Base-by-base conservation (phyloP, 2,113 vertebrate genomes). In the Myrmecobius fasciatus region DNA sequence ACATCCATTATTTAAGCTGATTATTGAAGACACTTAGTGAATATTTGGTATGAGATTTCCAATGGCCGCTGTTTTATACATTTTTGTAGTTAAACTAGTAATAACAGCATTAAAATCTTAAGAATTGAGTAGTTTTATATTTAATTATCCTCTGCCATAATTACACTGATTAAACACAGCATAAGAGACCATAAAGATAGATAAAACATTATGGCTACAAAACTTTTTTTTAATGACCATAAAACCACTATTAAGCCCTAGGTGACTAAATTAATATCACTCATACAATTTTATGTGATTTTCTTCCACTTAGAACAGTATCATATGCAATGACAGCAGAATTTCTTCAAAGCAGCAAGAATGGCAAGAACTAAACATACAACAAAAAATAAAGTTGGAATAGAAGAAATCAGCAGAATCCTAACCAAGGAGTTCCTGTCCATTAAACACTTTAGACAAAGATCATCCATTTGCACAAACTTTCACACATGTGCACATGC, bases 211-310 rank as follows among this genome's bases (percentile, higher is more conserved):
- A 99, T 98, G 97, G 98, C 98, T 98, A 98, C 98, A 98, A 98
- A 98, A 98, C 95, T 98, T 98, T 98, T 98, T 95, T 97, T 97
- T 97, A 98, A 98, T 98, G 98, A 98, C 98, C 98, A 98, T 99
- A 98, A 99, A 99, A 98, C 98, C 56, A 98, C 98, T 98, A 98
- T 98, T 99, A 99, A 99, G 99, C 98, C 97, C 95, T 98, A 98
- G 98, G 98, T 99, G 98, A 98, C 98, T 98, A 98, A 98, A 99
- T 99, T 98, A 99, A 98, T 99, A 98, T 98, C 97, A 98, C 93
- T 98, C 98, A 98, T 98, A 97, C 96, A 97, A 97, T 99, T 99
- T 99, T 98, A 99, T 98, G 96, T 94, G 94, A 93, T 60, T 98
- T 98, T 98, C 12, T 3, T 98, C 96, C 96, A 96, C 94, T 96